Base-by-base conservation (phyloP, 2,888 invertebrate species). In the Pristionchus fissidentatus region DNA sequence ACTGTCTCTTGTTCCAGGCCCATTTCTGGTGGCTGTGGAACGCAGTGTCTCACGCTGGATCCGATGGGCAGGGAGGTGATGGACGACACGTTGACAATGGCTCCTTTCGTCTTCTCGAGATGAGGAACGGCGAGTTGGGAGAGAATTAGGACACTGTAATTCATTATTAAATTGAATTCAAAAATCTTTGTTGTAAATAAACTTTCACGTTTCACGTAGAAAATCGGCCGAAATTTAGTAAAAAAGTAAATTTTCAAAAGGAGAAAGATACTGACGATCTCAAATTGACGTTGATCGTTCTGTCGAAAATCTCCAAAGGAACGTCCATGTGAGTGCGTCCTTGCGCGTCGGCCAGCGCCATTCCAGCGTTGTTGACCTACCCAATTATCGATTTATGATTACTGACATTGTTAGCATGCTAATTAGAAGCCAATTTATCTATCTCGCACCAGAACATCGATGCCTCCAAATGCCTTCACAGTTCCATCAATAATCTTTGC, bases 381-480 rank as follows among this genome's bases (percentile, higher is more conserved):
- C 10, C 1, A 43, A 78, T 52, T 78, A 52, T 35, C 10, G 26
- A 46, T 43, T 73, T 4, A 8, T n/a, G n/a, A n/a, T n/a, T n/a
- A n/a, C 10, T 62, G 3, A 29, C 29, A 29, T 5, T 22, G n/a
- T n/a, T n/a, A n/a, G n/a, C n/a, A n/a, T n/a, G n/a, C n/a, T n/a
- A n/a, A n/a, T n/a, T n/a, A n/a, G n/a, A n/a, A n/a, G n/a, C n/a
- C n/a, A n/a, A n/a, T n/a, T n/a, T n/a, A n/a, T n/a, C n/a, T n/a
- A n/a, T n/a, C n/a, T n/a, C 62, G n/a, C 3, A 80, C 80, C 60
- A 80, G 22, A n/a, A 60, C 60, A 43, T 80, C 80, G 57, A 80
- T 80, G 22, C 60, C 41, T 57, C 80, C 80, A 60, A 80, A 80
- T n/a, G 10, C 32, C 41, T 57, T 43, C 19, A 80, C 60, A n/a